Percentiles rank a stretch among this genome's conserved stretches.
phyloP scores from a whole-genome alignment of 2,797 vertebrate species.

The Poeciliopsis turneri region DNA sequence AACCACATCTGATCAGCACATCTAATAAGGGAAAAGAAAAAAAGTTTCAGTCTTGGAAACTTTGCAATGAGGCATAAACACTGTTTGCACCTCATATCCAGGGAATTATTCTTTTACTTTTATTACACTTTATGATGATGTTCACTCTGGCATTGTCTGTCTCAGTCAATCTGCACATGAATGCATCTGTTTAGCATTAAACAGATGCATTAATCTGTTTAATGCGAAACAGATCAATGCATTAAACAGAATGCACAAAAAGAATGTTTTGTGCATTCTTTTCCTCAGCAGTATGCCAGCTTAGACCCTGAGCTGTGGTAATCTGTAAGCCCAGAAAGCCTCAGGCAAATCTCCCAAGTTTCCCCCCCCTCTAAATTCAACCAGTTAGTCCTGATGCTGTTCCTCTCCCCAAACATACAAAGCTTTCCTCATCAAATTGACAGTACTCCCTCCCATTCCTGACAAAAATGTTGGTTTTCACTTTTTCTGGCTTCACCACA shows the following conservation, averaged over 20 bases:
- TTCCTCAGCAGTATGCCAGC: conserved; percentile 35
- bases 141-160: conserved; percentile 43
- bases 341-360: conserved; percentile 39
- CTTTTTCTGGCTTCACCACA: conserved; percentile 27
- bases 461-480: conserved; percentile 41
- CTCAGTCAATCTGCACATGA: conserved; percentile 35
- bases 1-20: not conserved
- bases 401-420: conserved; percentile 14
- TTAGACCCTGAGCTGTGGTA: conserved; percentile 46
- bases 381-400: conserved; percentile 13
- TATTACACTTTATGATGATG: conserved; percentile 49
- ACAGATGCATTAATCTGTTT: no score
- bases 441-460: conserved; percentile 20
- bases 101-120: conserved; percentile 34
- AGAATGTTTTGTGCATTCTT: conserved; percentile 27
- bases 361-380: conserved; percentile 6
- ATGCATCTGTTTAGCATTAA: conserved; percentile 34
- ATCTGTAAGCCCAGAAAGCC: conserved; percentile 42
- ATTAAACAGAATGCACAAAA: no score
- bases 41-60: not conserved
- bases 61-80: not conserved
- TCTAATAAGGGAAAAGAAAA: not conserved
- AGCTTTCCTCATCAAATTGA: conserved; percentile 21
- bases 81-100: conserved; percentile 20
- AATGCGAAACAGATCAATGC: no score